Evolutionary conservation across 2,888 invertebrate species (phyloP).

Genomic region (Agrotis puta): DNA sequence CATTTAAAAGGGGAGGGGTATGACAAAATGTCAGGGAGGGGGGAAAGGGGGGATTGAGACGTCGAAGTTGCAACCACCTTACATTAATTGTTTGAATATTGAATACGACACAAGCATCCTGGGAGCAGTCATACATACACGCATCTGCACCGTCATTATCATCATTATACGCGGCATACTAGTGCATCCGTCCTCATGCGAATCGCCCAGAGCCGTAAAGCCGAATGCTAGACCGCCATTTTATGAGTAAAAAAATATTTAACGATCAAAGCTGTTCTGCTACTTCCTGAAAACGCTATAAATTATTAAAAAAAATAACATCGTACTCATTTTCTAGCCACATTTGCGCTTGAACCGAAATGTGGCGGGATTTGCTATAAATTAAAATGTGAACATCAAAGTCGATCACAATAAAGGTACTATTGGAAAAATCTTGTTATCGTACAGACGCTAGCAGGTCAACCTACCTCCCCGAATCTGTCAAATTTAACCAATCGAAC

Average conservation of each 20-base stretch:
- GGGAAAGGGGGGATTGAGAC: background rate
- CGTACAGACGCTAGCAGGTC: too few relatives aligned
- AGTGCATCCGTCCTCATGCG: slow-evolving; percentile 67
- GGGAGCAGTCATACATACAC: slow-evolving; percentile 64
- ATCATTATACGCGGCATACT: slow-evolving; percentile 58
- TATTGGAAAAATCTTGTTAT: background rate
- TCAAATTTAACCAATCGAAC: too few relatives aligned
- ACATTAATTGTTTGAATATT: slow-evolving; percentile 75
- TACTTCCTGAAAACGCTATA: slow-evolving; percentile 6
- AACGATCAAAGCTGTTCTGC: slow-evolving; percentile 14
- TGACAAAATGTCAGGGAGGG: slow-evolving; percentile 36
- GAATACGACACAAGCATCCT: slow-evolving; percentile 80
- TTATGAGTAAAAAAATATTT: slow-evolving; percentile 33
- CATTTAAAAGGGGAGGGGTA: slow-evolving; percentile 46
- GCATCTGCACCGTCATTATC: slow-evolving; percentile 67
- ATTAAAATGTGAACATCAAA: slow-evolving; percentile 28
- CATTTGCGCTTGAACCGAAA: background rate
- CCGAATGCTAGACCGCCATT: slow-evolving; percentile 70
- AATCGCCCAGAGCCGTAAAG: slow-evolving; percentile 70
- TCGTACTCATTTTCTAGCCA: background rate
- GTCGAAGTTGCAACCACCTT: slow-evolving; percentile 70
- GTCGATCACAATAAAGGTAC: too few relatives aligned
- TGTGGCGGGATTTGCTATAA: slow-evolving; percentile 6
- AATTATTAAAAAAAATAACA: slow-evolving; percentile 44
- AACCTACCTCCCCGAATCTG: too few relatives aligned